Evolutionary conservation across 1,140 invertebrate genomes (phyloP).

Genomic region (Drosophila mauritiana): DNA sequence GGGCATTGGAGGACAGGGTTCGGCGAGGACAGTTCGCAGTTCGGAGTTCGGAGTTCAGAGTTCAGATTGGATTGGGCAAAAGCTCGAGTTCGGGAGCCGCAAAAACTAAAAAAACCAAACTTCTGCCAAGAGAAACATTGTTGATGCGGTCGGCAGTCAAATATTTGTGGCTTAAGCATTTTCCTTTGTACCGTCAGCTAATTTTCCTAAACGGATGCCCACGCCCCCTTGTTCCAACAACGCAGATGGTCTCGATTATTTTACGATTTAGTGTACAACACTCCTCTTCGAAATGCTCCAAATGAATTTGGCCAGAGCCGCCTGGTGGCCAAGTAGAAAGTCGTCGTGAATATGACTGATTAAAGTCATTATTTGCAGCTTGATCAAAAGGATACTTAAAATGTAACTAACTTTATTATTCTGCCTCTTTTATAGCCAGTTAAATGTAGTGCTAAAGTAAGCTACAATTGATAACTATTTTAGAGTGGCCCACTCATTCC

Average conservation of each 20-base stretch:
- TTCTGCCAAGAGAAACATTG: conserved; percentile 70
- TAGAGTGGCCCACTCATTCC: no score
- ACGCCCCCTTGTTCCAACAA: not conserved
- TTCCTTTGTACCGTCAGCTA: conserved; percentile 51
- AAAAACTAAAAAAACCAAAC: conserved; percentile 76
- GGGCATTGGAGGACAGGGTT: not conserved
- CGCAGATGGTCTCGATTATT: not conserved
- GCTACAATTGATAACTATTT: no score
- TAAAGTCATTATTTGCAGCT: no score
- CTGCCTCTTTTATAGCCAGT: no score
- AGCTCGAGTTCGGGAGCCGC: conserved; percentile 19
- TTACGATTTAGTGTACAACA: no score
- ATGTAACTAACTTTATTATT: not conserved
- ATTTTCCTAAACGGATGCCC: conserved; percentile 51
- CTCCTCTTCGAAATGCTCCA: not conserved
- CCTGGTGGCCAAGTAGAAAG: not conserved
- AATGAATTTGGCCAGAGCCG: conserved; percentile 1
- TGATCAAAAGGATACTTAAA: not conserved
- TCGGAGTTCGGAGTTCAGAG: no score
- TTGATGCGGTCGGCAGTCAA: conserved; percentile 67
- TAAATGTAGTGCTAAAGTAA: no score
- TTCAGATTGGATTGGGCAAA: no score
- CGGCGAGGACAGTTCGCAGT: not conserved
- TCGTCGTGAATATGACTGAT: not conserved
- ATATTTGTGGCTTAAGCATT: conserved; percentile 72